Evolutionary conservation across 1,140 invertebrate species (phyloP), one percentile per base, ranked within the genome.

Genomic region (Drosophila grimshawi): DNA sequence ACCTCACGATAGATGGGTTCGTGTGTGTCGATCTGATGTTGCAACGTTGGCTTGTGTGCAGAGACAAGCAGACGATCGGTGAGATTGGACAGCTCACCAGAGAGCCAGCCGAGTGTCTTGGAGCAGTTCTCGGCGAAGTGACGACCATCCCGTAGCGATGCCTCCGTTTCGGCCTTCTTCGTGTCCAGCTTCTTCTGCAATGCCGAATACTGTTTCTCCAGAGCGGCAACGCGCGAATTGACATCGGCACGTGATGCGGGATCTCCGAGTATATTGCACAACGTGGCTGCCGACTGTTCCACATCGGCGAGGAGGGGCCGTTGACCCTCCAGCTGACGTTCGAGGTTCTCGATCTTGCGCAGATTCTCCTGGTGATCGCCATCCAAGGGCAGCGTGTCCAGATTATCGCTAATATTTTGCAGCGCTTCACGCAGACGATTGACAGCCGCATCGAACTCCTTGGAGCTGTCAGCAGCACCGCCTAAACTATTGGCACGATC

Each of bases 181-280:
- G 97, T 96, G 90, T 98, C 97, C 62, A 98, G 92, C 93, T 98
- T 98, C 94, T 97, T 96, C 81, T 97, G 97, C 57, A 98, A 93
- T 49, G 96, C 95, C 79, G 96, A 96, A 86, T 97, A 98, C 86
- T 97, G 95, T 51, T 97, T 94, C n/a, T 95, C 96, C 29, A 97
- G 94, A 3, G 96, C 96, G 0, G 95, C 94, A 27, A 99, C 94
- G 92, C 98, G 98, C 53, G 95, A 95, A 93, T 97, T 97, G 59
- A 99, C 97, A 92, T 99, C 98, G 30, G 96, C 96, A 67, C 97
- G 95, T 0, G 97, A 97, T 0, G 97, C 96, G 3, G 97, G 95
- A 93, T 99, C 98, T 65, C 97, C 97, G n/a, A 98, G 93, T 51
- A 98, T 97, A 65, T 97, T 96, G 85, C 96, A 97, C 0, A 99